phyloP scores from a whole-genome alignment of 2,113 vertebrate genomes.

The Pogona vitticeps region DNA sequence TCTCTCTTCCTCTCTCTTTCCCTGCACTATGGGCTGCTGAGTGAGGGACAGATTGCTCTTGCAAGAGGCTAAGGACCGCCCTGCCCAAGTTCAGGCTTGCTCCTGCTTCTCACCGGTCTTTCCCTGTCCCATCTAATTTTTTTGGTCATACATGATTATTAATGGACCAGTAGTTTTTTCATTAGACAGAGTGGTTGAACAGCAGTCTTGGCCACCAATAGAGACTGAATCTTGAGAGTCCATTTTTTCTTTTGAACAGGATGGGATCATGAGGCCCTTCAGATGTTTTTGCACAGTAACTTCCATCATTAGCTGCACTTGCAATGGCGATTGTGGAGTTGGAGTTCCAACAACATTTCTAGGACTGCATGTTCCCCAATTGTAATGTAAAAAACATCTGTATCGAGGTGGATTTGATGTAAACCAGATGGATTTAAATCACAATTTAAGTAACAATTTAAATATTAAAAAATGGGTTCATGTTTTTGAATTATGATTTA shows the following conservation, averaged over 20 bases:
- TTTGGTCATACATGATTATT: not conserved
- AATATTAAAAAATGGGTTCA: no score
- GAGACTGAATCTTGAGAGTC: not conserved
- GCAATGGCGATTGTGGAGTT: no score
- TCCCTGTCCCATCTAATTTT: not conserved
- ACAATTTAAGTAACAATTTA: no score
- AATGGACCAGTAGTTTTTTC: not conserved
- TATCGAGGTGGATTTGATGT: no score
- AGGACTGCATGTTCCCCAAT: no score
- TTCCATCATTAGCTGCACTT: no score
- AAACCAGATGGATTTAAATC: no score
- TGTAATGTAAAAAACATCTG: no score
- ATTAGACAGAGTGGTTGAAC: not conserved
- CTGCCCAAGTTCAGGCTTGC: not conserved
- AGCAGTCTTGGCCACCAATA: not conserved
- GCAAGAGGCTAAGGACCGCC: not conserved
- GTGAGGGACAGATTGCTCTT: not conserved
- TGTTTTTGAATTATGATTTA: no score
- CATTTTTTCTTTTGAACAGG: not conserved
- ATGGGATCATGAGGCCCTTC: no score
- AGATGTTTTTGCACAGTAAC: no score
- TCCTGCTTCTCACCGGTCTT: not conserved
- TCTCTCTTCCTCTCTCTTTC: not conserved
- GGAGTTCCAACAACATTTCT: no score
- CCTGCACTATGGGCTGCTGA: not conserved